A percentile compares a stretch with the other conserved stretches of the same genome.
These are phyloP conservation scores for Aphidius ervi DNA, from an alignment of 1,140 invertebrate genomes.

Conservation along the genomic window DNA sequence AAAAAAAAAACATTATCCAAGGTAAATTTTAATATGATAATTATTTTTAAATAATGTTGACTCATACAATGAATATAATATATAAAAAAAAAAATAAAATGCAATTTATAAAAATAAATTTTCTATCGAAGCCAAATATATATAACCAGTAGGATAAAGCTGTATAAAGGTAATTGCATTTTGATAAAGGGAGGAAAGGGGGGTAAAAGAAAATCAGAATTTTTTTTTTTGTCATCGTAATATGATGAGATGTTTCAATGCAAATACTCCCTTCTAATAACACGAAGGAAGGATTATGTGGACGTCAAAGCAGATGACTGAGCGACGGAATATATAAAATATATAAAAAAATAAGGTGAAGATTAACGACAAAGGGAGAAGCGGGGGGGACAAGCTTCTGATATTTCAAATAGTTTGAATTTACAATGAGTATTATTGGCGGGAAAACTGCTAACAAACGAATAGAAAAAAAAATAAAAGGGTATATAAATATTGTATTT, in stretches of 20 bases:
- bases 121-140: too few species aligned
- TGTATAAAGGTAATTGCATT: too few species aligned
- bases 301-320: conserved; percentile 53
- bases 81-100: too few species aligned
- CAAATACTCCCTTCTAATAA: conserved; percentile 28
- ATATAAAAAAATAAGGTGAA: too few species aligned
- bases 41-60: conserved; percentile 28
- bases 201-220: too few species aligned
- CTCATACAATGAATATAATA: conserved; percentile 28
- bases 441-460: conserved; percentile 32
- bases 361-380: too few species aligned
- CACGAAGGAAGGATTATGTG: conserved; percentile 52
- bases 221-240: too few species aligned
- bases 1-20: conserved; percentile 13
- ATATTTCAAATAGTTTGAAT: conserved; percentile 56
- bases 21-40: background rate
- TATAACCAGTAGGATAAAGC: too few species aligned
- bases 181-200: too few species aligned
- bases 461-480: background rate
- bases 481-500: too few species aligned
- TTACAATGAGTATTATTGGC: conserved; percentile 54
- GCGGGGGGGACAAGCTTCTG: conserved; percentile 33
- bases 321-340: conserved; percentile 30
- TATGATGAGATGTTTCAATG: conserved; percentile 12
- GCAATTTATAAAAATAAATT: too few species aligned